Evolutionary conservation across 2,113 vertebrate genomes (phyloP), one percentile per base, ranked within the genome.

Genomic region (Sakesphorus luctuosus): DNA sequence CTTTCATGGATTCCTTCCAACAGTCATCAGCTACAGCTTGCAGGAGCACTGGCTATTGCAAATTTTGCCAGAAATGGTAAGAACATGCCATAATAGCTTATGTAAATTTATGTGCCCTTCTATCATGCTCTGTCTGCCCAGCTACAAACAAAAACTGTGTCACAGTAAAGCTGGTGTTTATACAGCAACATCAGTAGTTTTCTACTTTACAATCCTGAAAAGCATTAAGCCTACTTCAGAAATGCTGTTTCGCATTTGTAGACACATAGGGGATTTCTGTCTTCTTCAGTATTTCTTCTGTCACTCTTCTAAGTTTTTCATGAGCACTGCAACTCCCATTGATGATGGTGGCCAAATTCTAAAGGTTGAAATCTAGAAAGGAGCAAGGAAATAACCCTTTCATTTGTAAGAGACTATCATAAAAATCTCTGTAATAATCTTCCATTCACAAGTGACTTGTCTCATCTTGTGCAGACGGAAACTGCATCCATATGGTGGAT

Each of bases 401-500:
- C 63, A 6, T 63, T 91, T 29, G 28, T 85, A 75, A 80, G 81
- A 91, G 73, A 31, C 56, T 77, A n/a, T 33, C 50, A 18, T 69
- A 79, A 59, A 79, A 83, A 50, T n/a, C 35, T 52, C 24, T 36
- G 56, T 66, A 92, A 86, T 71, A 36, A 53, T 44, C 52, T 89
- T 85, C 38, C 38, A 56, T 77, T 90, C 55, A 63, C 62, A 84
- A 93, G 69, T 90, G 87, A 94, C 72, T 96, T 50, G n/a, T 85
- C 89, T 95, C 68, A 28, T 97, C 91, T 95, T 29, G 0, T 77
- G 46, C 94, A 99, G 99, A 99, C 17, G 99, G 99, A 79, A 99
- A 99, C 84, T 99, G 99, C 95, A 99, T 99, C 97, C 99, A 99
- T 98, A 99, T 99, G 99, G 99, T 99, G 95, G 99, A 99, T 97